Conservation (phyloP, 2,797 vertebrate genomes). For the Gymnopithys bicolor region DNA sequence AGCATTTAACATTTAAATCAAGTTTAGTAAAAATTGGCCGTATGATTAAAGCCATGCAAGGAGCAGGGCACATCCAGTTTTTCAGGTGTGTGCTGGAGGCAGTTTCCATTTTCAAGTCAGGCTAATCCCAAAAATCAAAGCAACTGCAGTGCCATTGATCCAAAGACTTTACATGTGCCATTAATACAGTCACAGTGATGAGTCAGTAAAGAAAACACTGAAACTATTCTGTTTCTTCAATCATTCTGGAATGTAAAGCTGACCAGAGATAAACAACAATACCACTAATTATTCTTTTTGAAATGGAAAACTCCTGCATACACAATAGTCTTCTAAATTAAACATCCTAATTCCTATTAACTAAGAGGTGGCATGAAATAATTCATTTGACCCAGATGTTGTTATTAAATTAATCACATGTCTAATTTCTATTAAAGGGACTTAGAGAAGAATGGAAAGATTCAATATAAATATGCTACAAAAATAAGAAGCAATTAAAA, state of each 20-base stretch:
- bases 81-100: not conserved
- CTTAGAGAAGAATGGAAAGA: not conserved
- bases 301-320: conserved; percentile 32
- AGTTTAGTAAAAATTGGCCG: not conserved
- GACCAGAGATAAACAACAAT: conserved; percentile 42
- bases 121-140: not conserved
- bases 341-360: conserved; percentile 22
- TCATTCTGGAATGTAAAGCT: not conserved
- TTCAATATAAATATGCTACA: not conserved
- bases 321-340: conserved; percentile 27
- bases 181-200: not conserved
- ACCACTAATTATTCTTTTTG: conserved; percentile 24
- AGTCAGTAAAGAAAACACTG: not conserved
- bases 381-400: conserved; percentile 39
- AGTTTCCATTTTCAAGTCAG: not conserved
- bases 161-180: not conserved
- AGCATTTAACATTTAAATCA: not conserved
- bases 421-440: not conserved
- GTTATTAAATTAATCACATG: conserved; percentile 45
- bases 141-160: not conserved
- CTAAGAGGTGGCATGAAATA: conserved; percentile 16
- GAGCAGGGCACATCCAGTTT: not conserved
- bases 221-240: not conserved
- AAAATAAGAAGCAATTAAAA: not conserved
- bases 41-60: not conserved